A percentile compares a stretch with the other conserved stretches of the same genome.
Evolutionary conservation across 2,888 invertebrate species (phyloP).

Genomic region (Brachyptera risi): DNA sequence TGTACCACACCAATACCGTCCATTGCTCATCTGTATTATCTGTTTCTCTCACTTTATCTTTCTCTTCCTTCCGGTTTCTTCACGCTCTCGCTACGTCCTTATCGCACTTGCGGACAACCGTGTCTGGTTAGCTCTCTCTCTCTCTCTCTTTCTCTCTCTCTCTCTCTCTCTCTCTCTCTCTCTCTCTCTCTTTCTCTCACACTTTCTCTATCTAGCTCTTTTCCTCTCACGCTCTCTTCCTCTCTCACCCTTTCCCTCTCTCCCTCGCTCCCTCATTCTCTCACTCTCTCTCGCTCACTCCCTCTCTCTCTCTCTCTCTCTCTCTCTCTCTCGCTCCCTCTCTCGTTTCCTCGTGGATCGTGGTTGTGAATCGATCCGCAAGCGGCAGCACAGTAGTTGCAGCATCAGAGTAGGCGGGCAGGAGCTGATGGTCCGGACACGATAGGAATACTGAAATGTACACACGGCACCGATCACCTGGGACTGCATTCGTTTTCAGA

Average conservation of each 20-base stretch:
- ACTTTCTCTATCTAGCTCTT: no score
- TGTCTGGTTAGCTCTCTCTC: background rate
- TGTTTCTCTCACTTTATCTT: background rate
- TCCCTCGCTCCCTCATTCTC: no score
- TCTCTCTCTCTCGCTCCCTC: background rate
- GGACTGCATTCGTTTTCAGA: background rate
- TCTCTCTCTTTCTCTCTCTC: no score
- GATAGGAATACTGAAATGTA: slow-evolving; percentile 8
- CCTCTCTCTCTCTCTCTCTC: no score
- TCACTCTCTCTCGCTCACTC: background rate
- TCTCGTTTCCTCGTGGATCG: no score
- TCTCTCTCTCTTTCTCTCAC: no score
- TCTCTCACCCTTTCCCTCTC: no score
- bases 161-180: no score
- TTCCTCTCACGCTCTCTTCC: no score
- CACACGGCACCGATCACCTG: background rate
- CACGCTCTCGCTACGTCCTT: background rate
- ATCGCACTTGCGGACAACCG: background rate
- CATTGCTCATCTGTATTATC: slow-evolving; percentile 16
- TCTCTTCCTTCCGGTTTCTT: background rate
- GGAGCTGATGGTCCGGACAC: slow-evolving; percentile 11
- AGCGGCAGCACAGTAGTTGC: background rate
- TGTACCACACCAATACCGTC: no score
- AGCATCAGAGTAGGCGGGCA: slow-evolving; percentile 4
- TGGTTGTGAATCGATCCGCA: slow-evolving; percentile 13